These are phyloP conservation scores for Uromys caudimaculatus DNA, from an alignment of 2,797 vertebrate genomes.

Conservation along the genomic window DNA sequence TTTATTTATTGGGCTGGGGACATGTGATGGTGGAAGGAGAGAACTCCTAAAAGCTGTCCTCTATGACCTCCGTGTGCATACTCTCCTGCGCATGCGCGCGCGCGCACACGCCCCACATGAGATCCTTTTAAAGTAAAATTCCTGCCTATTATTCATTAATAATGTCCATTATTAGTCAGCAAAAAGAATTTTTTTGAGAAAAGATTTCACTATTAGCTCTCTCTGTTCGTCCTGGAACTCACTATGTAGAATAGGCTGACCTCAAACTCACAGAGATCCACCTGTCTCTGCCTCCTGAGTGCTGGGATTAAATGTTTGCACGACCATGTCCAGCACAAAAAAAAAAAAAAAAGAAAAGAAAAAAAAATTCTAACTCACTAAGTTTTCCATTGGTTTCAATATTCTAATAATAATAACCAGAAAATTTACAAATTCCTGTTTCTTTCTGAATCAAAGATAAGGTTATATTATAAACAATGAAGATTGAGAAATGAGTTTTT, in stretches of 20 bases:
- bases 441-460: constrained; percentile 60
- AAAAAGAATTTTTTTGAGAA: not conserved
- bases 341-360: not conserved
- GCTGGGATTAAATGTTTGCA: not conserved
- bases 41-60: not conserved
- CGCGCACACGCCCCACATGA: not conserved
- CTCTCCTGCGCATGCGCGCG: not conserved
- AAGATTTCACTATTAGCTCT: not conserved
- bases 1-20: not conserved
- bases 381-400: constrained; percentile 40
- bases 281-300: not conserved
- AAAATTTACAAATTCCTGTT: constrained; percentile 38
- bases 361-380: not conserved
- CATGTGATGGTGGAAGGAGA: not conserved
- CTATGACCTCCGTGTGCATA: not conserved
- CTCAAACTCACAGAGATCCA: not conserved
- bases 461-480: constrained; percentile 1
- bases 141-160: not conserved
- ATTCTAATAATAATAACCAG: constrained; percentile 33
- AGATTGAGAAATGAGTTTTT: not conserved
- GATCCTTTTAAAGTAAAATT: not conserved
- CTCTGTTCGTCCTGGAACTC: not conserved
- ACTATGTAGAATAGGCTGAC: not conserved
- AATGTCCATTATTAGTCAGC: not conserved
- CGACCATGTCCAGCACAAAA: not conserved